Evolutionary conservation across 2,113 vertebrate genomes (phyloP).

Genomic region (Herpetotheres cachinnans): DNA sequence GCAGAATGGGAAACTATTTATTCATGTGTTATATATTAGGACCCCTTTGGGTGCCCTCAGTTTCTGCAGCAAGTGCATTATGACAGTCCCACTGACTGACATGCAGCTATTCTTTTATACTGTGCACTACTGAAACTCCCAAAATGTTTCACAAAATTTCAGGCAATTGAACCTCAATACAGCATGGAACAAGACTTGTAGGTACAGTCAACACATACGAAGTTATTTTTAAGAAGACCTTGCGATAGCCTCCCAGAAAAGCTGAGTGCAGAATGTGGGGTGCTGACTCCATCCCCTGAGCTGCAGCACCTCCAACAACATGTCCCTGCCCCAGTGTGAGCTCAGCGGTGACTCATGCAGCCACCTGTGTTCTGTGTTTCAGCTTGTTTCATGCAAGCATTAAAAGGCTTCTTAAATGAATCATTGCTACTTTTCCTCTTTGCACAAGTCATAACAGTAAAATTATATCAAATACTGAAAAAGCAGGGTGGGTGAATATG

Average conservation of each 20-base stretch:
- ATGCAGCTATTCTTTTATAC: neutral
- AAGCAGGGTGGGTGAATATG: neutral
- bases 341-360: rapidly evolving
- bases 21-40: neutral
- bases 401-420: neutral
- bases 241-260: neutral
- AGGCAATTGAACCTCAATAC: neutral
- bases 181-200: neutral
- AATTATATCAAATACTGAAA: neutral
- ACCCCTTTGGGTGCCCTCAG: neutral
- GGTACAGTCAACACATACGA: rapidly evolving
- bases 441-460: neutral
- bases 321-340: neutral
- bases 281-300: neutral
- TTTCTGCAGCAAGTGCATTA: neutral
- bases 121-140: neutral
- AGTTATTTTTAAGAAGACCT: neutral
- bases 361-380: rapidly evolving
- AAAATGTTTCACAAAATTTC: neutral
- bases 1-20: neutral
- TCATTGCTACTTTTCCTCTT: neutral
- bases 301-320: neutral
- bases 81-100: neutral
- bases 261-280: neutral
- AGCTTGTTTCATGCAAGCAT: neutral